Base-by-base conservation (phyloP, 1,140 invertebrate species). In the Chironomus striatipennis region DNA sequence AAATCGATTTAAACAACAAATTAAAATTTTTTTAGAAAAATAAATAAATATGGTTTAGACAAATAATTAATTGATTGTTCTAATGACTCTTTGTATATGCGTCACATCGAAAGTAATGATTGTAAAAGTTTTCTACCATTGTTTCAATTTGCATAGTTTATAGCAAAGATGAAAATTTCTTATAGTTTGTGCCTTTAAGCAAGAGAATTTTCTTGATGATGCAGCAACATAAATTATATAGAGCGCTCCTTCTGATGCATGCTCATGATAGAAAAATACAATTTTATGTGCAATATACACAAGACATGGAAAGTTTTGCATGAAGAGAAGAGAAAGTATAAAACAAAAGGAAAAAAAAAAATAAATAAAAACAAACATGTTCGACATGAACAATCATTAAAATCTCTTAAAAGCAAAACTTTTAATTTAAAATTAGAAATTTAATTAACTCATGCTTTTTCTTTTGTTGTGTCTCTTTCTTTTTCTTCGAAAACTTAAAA, bases 201-300 rank as follows among this genome's bases (percentile, higher is more conserved):
- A 47, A 47, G 43, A 47, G 43, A 9, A 47, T 47, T 15, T 47
- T 47, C 43, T 47, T 47, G 43, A 47, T 47, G 43, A 47, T 47
- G 43, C 43, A 47, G 43, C 43, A 47, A 47, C 43, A 47, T 47
- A 47, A 47, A 47, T 47, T 47, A 47, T 47, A 47, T 47, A 47
- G 15, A 47, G 8, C 43, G 43, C 43, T 47, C 24, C 24, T 34
- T 34, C 24, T 47, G 43, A 47, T 47, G 43, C 43, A 47, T 47
- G 43, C 43, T 47, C 43, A 10, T 47, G 43, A 47, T 47, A 47
- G 43, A 47, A 47, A 47, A 47, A 15, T 47, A 10, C 15, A 15
- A 10, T 47, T 47, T 47, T 47, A 47, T 47, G 8, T 47, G 8
- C 8, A 47, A 47, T 15, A 47, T 9, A 47, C 43, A 47, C 1